These are phyloP conservation scores for Pelosia muscerda DNA, from an alignment of 2,888 invertebrate genomes.

Conservation along the genomic window DNA sequence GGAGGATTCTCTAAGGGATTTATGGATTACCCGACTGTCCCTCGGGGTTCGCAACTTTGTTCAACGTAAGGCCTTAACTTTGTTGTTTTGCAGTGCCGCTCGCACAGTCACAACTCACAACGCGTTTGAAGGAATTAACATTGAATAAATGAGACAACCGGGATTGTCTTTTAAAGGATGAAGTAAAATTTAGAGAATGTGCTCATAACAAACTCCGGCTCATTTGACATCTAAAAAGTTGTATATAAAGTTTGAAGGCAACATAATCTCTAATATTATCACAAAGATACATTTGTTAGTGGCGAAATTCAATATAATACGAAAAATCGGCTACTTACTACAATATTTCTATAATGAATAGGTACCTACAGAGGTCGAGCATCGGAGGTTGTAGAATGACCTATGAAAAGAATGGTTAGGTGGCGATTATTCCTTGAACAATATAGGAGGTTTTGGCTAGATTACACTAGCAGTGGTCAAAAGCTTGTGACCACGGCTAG, in stretches of 20 bases:
- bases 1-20: slow-evolving; percentile 66
- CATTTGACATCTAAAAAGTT: not conserved
- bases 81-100: slow-evolving; percentile 61
- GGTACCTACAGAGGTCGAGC: no score
- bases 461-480: no score
- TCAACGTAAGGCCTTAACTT: slow-evolving; percentile 61
- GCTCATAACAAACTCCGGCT: not conserved
- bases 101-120: slow-evolving; percentile 47
- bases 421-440: no score
- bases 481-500: no score
- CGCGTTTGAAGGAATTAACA: slow-evolving; percentile 38
- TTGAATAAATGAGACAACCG: slow-evolving; percentile 27
- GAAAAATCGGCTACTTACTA: no score
- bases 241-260: not conserved
- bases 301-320: no score
- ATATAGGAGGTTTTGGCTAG: no score
- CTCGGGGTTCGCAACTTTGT: slow-evolving; percentile 71
- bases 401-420: no score
- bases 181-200: not conserved
- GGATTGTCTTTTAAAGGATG: slow-evolving; percentile 9
- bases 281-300: no score
- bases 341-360: no score
- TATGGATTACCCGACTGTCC: slow-evolving; percentile 75
- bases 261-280: not conserved
- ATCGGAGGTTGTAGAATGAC: no score